Evolutionary conservation across 2,888 invertebrate species (phyloP), one percentile per base, ranked within the genome.

Genomic region (Chymomyza caudatula): DNA sequence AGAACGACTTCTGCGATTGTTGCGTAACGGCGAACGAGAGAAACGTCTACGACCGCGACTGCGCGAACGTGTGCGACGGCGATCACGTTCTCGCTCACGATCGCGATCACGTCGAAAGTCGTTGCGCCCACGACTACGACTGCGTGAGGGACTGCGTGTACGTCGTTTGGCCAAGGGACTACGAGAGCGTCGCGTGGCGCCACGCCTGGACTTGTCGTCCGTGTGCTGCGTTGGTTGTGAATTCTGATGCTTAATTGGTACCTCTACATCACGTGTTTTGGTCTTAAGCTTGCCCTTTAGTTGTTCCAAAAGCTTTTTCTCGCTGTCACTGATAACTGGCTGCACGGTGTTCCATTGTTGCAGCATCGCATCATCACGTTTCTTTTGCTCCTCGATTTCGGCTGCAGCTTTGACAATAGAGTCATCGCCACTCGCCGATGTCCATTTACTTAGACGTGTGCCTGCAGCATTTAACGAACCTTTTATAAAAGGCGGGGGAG

Each of bases 341-440:
- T 91, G 89, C 43, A 92, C 91, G 3, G 92, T 91, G 89, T 92
- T 92, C 93, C 93, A 93, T 65, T 92, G 92, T 0, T 91, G 90
- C 19, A 92, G 78, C 23, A 91, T 85, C 82, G 91, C 87, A 84
- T 93, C 93, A 86, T 93, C 93, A 74, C 78, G 89, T 49, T 89
- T 88, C 52, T 78, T 85, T 37, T 77, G 88, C 3, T 88, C 85
- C 22, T 81, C 81, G 13, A 25, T 3, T 4, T 53, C 53, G 1
- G 29, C 53, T 25, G 53, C 13, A 49, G 73, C 77, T 8, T 74
- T 72, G 17, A 85, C 78, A 5, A 78, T 79, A 11, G 62, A 63
- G 0, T 73, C 64, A 4, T 67, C 76, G 6, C 60, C 61, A 3
- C 29, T 15, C 4, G 92, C 87, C 6, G 91, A 72, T 78, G 90